Evolutionary conservation across 2,888 invertebrate genomes (phyloP).

Genomic region (Coenonympha arcania): DNA sequence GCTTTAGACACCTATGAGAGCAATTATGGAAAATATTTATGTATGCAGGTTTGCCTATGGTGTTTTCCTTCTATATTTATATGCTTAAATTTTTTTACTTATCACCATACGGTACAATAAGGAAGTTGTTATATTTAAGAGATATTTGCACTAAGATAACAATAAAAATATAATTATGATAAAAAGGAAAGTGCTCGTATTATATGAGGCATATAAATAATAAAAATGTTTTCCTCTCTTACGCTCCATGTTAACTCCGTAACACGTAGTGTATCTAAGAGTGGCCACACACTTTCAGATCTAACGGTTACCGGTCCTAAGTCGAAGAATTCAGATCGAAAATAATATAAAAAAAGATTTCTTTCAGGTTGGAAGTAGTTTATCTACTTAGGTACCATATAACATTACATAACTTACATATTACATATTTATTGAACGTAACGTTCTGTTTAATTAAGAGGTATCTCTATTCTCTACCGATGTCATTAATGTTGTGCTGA

Average conservation of each 20-base stretch:
- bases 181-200: slow-evolving; percentile 20
- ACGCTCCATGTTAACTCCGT: slow-evolving; percentile 19
- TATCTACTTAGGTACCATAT: no score
- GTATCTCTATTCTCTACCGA: no score
- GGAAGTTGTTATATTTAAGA: background rate
- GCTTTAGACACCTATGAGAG: no score
- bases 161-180: slow-evolving; percentile 8
- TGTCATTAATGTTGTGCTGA: no score
- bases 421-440: no score
- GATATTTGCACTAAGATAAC: background rate
- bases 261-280: slow-evolving; percentile 19
- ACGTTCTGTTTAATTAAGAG: no score
- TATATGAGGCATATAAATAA: slow-evolving; percentile 9
- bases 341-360: no score
- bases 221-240: slow-evolving; percentile 23
- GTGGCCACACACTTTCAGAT: background rate
- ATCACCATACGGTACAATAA: background rate
- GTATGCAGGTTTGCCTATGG: no score
- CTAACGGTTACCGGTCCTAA: background rate
- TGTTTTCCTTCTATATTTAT: background rate
- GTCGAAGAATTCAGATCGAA: no score
- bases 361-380: no score
- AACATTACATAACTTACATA: no score
- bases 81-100: background rate
- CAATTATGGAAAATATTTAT: no score